Base-by-base conservation (phyloP, 92 coral and sea anemone genomes). In the Siderastrea siderea region DNA sequence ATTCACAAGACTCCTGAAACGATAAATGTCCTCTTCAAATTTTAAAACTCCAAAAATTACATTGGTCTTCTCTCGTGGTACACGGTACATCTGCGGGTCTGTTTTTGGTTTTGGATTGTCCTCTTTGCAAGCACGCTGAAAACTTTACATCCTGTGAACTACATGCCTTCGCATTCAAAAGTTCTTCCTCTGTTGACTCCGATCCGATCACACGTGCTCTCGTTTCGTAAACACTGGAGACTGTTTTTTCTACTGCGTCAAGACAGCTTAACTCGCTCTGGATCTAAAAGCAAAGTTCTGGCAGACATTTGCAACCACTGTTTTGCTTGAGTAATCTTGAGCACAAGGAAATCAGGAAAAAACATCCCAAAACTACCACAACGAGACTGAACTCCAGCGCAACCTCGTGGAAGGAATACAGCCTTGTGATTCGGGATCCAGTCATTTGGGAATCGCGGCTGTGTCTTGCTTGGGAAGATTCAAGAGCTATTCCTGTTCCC, bases 371-470 rank as follows among this genome's bases (percentile, higher is more conserved):
- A 6, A 64, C 71, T 10, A 84, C 62, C 44, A 84, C 80, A 13
- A 84, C 87, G 14, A 62, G 72, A 50, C 87, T 84, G 87, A 73
- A 84, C 14, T 84, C 87, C 80, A 84, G 17, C 45, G 74, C 62
- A 10, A 84, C 64, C 47, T 84, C 87, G 49, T 84, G 80, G 14
- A 74, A 16, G 2, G 87, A 84, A 65, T 84, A 84, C 1, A 84
- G 63, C 49, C 87, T 75, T 11, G 71, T 84, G 26, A 84, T 73
- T 5, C 73, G 59, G 10, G 80, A 73, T 5, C 73, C 80, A 58
- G 67, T 49, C 63, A 70, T 19, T 5, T 26, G 73, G 3, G 86
- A 71, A 3, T 59, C 11, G 65, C 69, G 55, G 4, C 57, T 15
- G 46, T 82, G 78, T 3, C 68, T 82, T 82, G 65, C 15, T 4